Base-by-base conservation (phyloP, 1,140 invertebrate species). In the Meteorus sp. region DNA sequence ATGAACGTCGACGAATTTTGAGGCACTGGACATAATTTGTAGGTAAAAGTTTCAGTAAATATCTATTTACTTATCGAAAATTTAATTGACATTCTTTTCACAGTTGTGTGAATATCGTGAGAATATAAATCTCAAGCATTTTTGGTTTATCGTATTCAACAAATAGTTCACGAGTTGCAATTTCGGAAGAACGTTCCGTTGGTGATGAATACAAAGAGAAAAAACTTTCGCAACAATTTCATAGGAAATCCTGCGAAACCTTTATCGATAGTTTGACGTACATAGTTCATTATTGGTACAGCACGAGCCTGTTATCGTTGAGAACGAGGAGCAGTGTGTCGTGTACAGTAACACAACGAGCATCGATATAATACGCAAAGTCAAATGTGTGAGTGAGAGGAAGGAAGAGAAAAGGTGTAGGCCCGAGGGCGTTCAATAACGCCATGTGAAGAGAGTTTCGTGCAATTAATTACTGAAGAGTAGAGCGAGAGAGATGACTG, bases 401-500 rank as follows among this genome's bases (percentile, higher is more conserved):
- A 37, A 48, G 13, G 20, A 11, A 35, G 17, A 37, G 17, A 47
- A 7, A 37, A 37, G 35, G 13, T 39, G 35, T 39, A 52, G 33
- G 50, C 50, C 27, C 33, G 50, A 52, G 50, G 43, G 23, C 23
- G 44, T 39, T 50, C 55, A 33, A 54, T 54, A 54, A 54, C 52
- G 41, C 48, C 47, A 59, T 20, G 37, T 37, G 23, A 31, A 56
- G 57, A 54, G 50, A 60, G 37, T 59, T 66, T 64, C 59, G 56
- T 60, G 59, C 51, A 61, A 63, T 62, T 66, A 68, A 66, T 66
- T 64, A 64, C 50, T 8, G 7, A 23, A 15, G 37, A 25, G n/a
- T n/a, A n/a, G n/a, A n/a, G n/a, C n/a, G n/a, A n/a, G n/a, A n/a
- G n/a, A n/a, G n/a, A n/a, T n/a, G 17, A 22, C 37, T 57, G 56